Evolutionary conservation across 2,113 vertebrate species (phyloP).

Genomic region (Pleuronectes platessa): DNA sequence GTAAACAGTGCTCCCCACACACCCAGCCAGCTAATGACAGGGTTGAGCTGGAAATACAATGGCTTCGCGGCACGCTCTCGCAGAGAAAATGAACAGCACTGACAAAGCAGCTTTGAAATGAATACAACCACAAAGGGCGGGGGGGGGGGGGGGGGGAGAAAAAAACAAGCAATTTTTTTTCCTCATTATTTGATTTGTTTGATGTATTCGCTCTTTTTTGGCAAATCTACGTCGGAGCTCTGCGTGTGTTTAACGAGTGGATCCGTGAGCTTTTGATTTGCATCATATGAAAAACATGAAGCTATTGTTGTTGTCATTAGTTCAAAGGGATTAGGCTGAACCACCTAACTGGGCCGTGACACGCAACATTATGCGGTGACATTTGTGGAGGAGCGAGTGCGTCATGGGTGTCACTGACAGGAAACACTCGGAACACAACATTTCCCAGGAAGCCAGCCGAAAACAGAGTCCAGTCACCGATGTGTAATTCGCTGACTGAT

Average conservation of each 20-base stretch:
- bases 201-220: not conserved
- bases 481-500: not conserved
- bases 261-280: not conserved
- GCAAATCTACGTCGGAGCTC: not conserved
- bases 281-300: not conserved
- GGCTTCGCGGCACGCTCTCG: conserved; percentile 27
- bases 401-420: not conserved
- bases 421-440: not conserved
- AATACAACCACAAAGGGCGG: conserved; percentile 7
- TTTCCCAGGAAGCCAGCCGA: too few species aligned
- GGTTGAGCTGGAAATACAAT: conserved; percentile 55
- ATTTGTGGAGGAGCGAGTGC: not conserved
- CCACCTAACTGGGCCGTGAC: not conserved
- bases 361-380: not conserved
- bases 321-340: too few species aligned
- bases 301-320: too few species aligned
- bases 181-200: not conserved
- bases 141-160: not conserved
- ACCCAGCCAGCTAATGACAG: conserved; percentile 60
- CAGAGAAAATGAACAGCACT: conserved; percentile 51
- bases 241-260: not conserved
- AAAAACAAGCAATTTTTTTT: not conserved
- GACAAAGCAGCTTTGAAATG: conserved; percentile 36
- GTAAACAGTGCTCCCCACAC: conserved; percentile 51
- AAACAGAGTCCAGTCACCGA: not conserved